These are phyloP conservation scores for Azorinus chamasolen DNA, from an alignment of 2,888 invertebrate species.

Conservation along the genomic window DNA sequence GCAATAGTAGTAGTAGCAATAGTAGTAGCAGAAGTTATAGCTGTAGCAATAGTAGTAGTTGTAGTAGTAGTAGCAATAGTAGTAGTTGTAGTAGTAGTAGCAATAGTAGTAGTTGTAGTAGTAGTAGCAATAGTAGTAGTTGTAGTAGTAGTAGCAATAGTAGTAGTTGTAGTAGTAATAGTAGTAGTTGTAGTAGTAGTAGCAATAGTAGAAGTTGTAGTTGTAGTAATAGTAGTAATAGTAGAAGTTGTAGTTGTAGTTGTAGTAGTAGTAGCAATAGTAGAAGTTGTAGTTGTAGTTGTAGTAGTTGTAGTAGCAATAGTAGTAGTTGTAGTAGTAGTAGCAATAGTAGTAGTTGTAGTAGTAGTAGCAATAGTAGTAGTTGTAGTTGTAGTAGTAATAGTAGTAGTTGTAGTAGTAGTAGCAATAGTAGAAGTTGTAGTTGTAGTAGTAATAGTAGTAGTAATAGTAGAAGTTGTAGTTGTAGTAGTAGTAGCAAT, in stretches of 20 bases:
- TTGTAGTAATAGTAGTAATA: conserved; percentile 1
- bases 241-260: background rate
- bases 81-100: no score
- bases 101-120: no score
- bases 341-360: background rate
- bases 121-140: no score
- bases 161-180: conserved; percentile 1
- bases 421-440: conserved; percentile 4
- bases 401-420: conserved; percentile 1
- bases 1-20: no score
- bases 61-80: no score
- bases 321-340: no score
- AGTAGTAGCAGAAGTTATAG: no score
- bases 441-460: conserved; percentile 3
- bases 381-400: background rate
- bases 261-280: background rate
- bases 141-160: no score
- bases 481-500: conserved; percentile 5
- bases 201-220: conserved; percentile 1
- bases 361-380: conserved; percentile 1
- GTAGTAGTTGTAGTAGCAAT: no score
- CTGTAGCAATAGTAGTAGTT: no score
- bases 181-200: conserved; percentile 5
- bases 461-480: conserved; percentile 5
- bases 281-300: no score